Evolutionary conservation across 2,797 vertebrate genomes (phyloP), one percentile per base, ranked within the genome.

Genomic region (Petrocephalus schoutedeni): DNA sequence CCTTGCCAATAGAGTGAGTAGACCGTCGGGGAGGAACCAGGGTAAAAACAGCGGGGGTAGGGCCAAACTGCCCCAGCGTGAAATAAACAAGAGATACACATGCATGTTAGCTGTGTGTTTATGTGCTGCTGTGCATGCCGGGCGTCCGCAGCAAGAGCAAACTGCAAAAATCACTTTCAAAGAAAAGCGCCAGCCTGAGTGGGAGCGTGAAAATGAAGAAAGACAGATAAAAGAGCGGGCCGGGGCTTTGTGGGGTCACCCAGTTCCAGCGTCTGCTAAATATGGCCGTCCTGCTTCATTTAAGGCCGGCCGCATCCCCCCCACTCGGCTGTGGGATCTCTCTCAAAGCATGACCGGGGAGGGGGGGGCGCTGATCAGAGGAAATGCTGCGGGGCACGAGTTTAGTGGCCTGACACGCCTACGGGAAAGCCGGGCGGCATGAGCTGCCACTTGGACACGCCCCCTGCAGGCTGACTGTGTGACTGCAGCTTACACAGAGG

Each of bases 231-330:
- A 82, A 10, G 45, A 83, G 77, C 23, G 1, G 8, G 28, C 41
- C 10, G 8, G 45, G 77, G 77, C 32, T 83, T 53, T 53, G 49
- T 21, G 41, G 77, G 77, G 90, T 91, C 89, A 87, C 87, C 87
- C 87, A 64, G 80, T 82, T 90, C 88, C 57, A 87, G 87, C 86
- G 86, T 56, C n/a, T 53, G 77, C 77, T 83, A 83, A 83, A 83
- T 83, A 83, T 83, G 77, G 77, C 36, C 77, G 77, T 53, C 49
- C 77, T 53, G 41, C 49, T 83, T 83, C 77, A 10, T 83, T 83
- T 83, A 74, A 41, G 71, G 71, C 71, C 12, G 16, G 71, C 71
- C 12, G 32, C 77, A 19, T 2, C 36, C 45, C 77, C 41, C 36
- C n/a, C 41, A 16, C 71, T 36, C 19, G n/a, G 32, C 77, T 82